Conservation (phyloP, 2,888 invertebrate species). For the Drosophila bunnanda region DNA sequence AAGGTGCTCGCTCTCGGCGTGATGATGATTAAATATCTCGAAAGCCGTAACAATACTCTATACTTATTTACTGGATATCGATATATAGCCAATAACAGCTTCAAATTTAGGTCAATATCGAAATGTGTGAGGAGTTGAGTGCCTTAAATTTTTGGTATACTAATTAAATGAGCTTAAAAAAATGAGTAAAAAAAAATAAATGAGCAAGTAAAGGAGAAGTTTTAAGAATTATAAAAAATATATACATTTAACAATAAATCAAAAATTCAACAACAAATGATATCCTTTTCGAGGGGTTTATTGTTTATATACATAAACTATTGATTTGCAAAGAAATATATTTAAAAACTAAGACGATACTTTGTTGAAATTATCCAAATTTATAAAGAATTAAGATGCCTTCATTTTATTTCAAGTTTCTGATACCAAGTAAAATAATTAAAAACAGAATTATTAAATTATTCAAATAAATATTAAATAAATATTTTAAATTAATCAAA, state of each 20-base stretch:
- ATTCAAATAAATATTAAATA: too few relatives aligned
- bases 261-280: background rate
- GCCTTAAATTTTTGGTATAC: background rate
- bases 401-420: too few relatives aligned
- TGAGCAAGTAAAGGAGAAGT: background rate
- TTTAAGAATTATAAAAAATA: background rate
- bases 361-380: too few relatives aligned
- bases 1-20: constrained; percentile 5
- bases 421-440: too few relatives aligned
- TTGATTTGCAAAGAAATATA: too few relatives aligned
- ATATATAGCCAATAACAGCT: background rate
- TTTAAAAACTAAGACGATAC: too few relatives aligned
- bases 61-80: background rate
- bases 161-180: background rate
- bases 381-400: too few relatives aligned
- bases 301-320: background rate
- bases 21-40: background rate
- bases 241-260: background rate
- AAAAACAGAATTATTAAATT: too few relatives aligned
- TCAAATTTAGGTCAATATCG: background rate
- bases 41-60: background rate
- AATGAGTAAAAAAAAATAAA: background rate
- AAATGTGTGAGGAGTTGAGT: background rate
- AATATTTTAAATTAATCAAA: too few relatives aligned
- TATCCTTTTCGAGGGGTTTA: background rate